A percentile compares a stretch with the other conserved stretches of the same genome.
Conservation (phyloP, 2,113 vertebrate species). For the Corydoras maculifer region DNA sequence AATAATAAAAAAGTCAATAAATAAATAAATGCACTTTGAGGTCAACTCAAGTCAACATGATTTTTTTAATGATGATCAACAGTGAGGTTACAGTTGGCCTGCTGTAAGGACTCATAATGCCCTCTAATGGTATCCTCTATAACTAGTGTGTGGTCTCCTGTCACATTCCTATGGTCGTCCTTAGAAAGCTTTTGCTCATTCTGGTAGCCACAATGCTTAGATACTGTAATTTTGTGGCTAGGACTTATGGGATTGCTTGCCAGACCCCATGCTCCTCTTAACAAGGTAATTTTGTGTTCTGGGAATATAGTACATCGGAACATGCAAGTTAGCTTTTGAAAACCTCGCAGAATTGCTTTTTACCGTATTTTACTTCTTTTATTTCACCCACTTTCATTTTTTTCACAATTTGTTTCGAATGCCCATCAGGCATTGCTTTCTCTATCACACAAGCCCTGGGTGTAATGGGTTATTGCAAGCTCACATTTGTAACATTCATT, state of each 20-base stretch:
- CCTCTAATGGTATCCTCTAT: conserved; percentile 52
- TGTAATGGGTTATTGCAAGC: no score
- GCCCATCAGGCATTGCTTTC: no score
- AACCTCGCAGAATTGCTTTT: not conserved
- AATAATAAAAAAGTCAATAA: no score
- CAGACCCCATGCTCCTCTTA: conserved; percentile 49
- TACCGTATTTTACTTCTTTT: no score
- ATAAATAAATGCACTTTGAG: no score
- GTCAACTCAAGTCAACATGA: no score
- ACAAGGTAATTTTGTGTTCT: conserved; percentile 36
- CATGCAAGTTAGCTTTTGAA: not conserved
- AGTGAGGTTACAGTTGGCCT: not conserved
- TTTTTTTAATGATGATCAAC: no score
- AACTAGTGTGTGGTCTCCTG: conserved; percentile 53
- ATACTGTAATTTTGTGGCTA: conserved; percentile 67
- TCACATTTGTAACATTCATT: no score
- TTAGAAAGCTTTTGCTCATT: conserved; percentile 60
- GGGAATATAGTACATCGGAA: not conserved
- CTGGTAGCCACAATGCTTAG: conserved; percentile 57
- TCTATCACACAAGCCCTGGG: no score
- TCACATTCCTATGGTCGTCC: conserved; percentile 58
- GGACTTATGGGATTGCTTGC: conserved; percentile 47
- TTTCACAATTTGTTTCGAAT: no score
- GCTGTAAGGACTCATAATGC: conserved; percentile 45
- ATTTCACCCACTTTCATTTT: no score